phyloP scores from a whole-genome alignment of 2,113 vertebrate species.

The Triplophysa rosa region DNA sequence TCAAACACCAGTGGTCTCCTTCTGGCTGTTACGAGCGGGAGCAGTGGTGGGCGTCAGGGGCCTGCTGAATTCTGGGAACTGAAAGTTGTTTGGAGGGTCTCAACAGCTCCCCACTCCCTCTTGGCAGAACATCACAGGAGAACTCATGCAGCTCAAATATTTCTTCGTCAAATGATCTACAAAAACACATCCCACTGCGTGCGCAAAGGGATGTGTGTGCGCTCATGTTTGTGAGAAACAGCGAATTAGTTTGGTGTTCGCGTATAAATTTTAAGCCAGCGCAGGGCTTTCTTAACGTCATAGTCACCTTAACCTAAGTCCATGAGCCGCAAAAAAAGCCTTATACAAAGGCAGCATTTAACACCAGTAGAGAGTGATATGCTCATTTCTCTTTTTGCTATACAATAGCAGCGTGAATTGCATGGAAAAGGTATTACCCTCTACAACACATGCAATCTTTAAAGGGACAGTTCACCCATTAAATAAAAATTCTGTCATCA shows the following conservation, averaged over 20 bases:
- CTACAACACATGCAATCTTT: too few species aligned
- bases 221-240: conserved; percentile 23
- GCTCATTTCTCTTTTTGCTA: background rate
- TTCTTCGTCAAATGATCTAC: conserved; percentile 76
- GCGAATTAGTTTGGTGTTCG: conserved; percentile 40
- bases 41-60: conserved; percentile 66
- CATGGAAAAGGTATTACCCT: too few species aligned
- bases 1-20: conserved; percentile 55
- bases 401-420: background rate
- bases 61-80: conserved; percentile 76
- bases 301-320: background rate
- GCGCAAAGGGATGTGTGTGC: conserved; percentile 61
- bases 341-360: background rate
- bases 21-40: conserved; percentile 59
- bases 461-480: too few species aligned
- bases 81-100: conserved; percentile 71
- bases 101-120: conserved; percentile 66
- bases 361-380: background rate
- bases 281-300: background rate
- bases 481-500: too few species aligned
- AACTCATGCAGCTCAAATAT: conserved; percentile 75
- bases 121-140: conserved; percentile 70
- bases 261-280: conserved; percentile 3
- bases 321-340: background rate
- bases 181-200: conserved; percentile 75